phyloP scores from a whole-genome alignment of 2,113 vertebrate species.

The Oryzias melastigma region DNA sequence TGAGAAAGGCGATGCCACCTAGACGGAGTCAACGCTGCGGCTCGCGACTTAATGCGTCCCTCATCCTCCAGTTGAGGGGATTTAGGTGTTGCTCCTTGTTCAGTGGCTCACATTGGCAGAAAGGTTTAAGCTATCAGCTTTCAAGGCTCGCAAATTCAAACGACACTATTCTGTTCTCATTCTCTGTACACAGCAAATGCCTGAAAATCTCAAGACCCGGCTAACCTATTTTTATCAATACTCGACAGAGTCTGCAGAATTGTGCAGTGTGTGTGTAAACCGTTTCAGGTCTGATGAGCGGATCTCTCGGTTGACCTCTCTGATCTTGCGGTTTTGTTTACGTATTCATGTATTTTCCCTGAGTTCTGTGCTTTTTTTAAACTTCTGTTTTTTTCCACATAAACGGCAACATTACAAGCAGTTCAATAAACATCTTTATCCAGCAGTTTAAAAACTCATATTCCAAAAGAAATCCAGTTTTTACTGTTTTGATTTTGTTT shows the following conservation, averaged over 20 bases:
- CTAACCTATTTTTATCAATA: constrained; percentile 53
- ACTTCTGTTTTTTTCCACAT: not conserved
- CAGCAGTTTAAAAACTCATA: not conserved
- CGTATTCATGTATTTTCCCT: not conserved
- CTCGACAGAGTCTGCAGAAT: constrained; percentile 28
- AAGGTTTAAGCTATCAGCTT: constrained; percentile 53
- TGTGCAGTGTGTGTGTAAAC: constrained; percentile 6
- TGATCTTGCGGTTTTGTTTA: constrained; percentile 19
- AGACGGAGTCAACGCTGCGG: constrained; percentile 52
- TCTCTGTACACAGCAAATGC: constrained; percentile 34
- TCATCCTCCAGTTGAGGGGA: constrained; percentile 44
- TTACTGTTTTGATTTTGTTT: too few relatives aligned
- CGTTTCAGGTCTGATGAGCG: not conserved
- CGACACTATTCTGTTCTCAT: constrained; percentile 45
- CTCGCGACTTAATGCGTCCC: constrained; percentile 61
- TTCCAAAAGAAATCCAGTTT: too few relatives aligned
- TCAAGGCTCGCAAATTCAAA: constrained; percentile 19
- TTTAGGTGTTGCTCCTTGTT: constrained; percentile 51
- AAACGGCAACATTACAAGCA: not conserved
- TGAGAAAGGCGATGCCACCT: constrained; percentile 60
- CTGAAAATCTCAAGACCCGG: constrained; percentile 27
- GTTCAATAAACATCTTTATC: not conserved
- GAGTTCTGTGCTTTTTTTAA: constrained; percentile 13
- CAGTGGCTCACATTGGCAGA: constrained; percentile 48
- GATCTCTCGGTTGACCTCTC: not conserved